Evolutionary conservation across 35 echinoderm and acorn worm genomes (phyloP).

Genomic region (Ptychodera flava): DNA sequence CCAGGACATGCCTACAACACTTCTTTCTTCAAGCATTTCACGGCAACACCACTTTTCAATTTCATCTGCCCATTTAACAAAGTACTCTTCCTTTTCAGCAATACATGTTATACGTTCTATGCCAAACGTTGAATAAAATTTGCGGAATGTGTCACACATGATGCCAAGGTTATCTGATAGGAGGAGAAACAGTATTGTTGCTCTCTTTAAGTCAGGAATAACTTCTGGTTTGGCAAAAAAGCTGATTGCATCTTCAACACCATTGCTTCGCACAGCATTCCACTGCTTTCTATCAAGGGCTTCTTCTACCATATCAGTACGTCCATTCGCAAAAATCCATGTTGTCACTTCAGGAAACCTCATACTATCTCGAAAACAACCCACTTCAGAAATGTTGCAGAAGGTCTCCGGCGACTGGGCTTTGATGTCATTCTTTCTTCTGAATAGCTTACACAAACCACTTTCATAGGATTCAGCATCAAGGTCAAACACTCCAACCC

Average conservation of each 20-base stretch:
- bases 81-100: constrained; percentile 11
- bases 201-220: constrained; percentile 26
- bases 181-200: constrained; percentile 40
- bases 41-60: constrained; percentile 15
- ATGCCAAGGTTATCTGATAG: constrained; percentile 35
- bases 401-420: background rate
- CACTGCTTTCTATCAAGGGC: constrained; percentile 14
- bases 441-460: constrained; percentile 18
- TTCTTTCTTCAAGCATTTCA: constrained; percentile 21
- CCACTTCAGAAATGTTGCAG: background rate
- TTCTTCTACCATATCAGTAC: constrained; percentile 20
- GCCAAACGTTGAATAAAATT: constrained; percentile 41
- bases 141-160: constrained; percentile 43
- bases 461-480: constrained; percentile 19
- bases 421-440: background rate
- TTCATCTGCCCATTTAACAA: constrained; percentile 17
- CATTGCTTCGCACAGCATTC: constrained; percentile 32
- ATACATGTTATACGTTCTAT: constrained; percentile 34
- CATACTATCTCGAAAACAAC: background rate
- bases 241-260: constrained; percentile 25
- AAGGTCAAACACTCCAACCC: constrained; percentile 39
- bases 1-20: constrained; percentile 31
- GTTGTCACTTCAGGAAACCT: constrained; percentile 3
- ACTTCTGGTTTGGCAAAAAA: constrained; percentile 41
- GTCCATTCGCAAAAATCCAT: constrained; percentile 52